These are phyloP conservation scores for Porites divaricata DNA, from an alignment of 92 coral and sea anemone species.

Conservation along the genomic window DNA sequence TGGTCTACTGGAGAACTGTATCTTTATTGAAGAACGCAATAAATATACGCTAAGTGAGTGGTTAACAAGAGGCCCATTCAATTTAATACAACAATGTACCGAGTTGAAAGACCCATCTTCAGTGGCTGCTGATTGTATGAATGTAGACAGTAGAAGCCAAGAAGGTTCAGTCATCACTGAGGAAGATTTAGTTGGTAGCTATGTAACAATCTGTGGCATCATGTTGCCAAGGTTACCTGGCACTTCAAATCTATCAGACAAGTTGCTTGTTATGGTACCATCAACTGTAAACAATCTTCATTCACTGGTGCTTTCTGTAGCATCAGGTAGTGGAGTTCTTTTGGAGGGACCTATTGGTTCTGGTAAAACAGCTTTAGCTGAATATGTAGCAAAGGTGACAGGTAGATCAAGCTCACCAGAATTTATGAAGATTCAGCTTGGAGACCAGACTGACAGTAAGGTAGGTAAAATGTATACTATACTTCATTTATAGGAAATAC, in stretches of 20 bases:
- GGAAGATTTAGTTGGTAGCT: slow-evolving; percentile 78
- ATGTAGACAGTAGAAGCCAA: neutral
- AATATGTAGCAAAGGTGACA: slow-evolving; percentile 74
- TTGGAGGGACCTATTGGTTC: slow-evolving; percentile 92
- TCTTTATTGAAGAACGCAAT: slow-evolving; percentile 54
- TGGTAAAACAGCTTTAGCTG: slow-evolving; percentile 91
- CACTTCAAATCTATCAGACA: slow-evolving; percentile 7
- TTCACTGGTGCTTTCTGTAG: slow-evolving; percentile 85
- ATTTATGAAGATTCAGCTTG: slow-evolving; percentile 91
- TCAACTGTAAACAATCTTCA: slow-evolving; percentile 80
- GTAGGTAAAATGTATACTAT: slow-evolving; percentile 36
- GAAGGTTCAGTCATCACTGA: slow-evolving; percentile 55
- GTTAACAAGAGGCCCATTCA: neutral
- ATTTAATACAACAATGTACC: neutral
- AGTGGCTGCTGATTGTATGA: slow-evolving; percentile 20
- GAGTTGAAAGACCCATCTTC: neutral
- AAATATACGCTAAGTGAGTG: neutral
- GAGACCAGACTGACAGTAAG: slow-evolving; percentile 99
- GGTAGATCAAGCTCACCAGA: slow-evolving; percentile 80
- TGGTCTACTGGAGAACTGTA: slow-evolving; percentile 55
- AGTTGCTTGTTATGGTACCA: slow-evolving; percentile 80
- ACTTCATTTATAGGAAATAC: too few relatives aligned
- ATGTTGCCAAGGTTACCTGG: slow-evolving; percentile 69
- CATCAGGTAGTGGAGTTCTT: slow-evolving; percentile 83
- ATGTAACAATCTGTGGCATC: slow-evolving; percentile 72